Evolutionary conservation across 1,140 invertebrate genomes (phyloP).

Genomic region (Chionoecetes opilio): DNA sequence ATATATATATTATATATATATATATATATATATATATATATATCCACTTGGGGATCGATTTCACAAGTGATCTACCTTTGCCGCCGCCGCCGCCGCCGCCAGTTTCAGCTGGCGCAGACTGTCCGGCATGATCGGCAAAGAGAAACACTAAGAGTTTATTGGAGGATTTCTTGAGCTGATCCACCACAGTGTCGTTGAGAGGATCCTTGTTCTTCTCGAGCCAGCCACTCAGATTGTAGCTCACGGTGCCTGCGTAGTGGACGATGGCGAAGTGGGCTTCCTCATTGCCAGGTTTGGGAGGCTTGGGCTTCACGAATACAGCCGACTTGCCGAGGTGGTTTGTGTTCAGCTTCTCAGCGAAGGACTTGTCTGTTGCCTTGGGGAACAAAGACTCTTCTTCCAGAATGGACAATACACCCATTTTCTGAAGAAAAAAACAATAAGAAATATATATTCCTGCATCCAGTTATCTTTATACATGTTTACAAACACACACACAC

Average conservation of each 20-base stretch:
- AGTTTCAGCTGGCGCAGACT: constrained; percentile 78
- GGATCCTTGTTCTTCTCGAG: constrained; percentile 78
- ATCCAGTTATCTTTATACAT: too few relatives aligned
- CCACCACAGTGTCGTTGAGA: constrained; percentile 73
- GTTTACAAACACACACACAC: too few relatives aligned
- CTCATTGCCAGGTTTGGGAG: constrained; percentile 83
- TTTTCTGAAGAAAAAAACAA: constrained; percentile 38
- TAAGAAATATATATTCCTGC: too few relatives aligned
- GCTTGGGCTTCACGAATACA: constrained; percentile 85
- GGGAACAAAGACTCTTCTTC: constrained; percentile 77
- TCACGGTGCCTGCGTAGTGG: constrained; percentile 75
- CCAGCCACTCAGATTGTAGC: constrained; percentile 73
- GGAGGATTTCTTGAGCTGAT: constrained; percentile 75
- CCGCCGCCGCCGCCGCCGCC: constrained; percentile 82
- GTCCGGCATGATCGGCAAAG: constrained; percentile 83
- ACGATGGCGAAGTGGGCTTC: constrained; percentile 81
- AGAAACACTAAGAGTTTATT: constrained; percentile 83
- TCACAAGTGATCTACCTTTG: constrained; percentile 80
- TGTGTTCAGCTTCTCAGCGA: constrained; percentile 68
- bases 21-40: not conserved
- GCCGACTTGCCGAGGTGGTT: constrained; percentile 85
- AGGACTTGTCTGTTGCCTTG: constrained; percentile 73
- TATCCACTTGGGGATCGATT: not conserved
- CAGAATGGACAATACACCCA: constrained; percentile 70
- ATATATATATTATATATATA: too few relatives aligned